Base-by-base conservation (phyloP, 2,797 vertebrate species). In the Diglossa cyanea region DNA sequence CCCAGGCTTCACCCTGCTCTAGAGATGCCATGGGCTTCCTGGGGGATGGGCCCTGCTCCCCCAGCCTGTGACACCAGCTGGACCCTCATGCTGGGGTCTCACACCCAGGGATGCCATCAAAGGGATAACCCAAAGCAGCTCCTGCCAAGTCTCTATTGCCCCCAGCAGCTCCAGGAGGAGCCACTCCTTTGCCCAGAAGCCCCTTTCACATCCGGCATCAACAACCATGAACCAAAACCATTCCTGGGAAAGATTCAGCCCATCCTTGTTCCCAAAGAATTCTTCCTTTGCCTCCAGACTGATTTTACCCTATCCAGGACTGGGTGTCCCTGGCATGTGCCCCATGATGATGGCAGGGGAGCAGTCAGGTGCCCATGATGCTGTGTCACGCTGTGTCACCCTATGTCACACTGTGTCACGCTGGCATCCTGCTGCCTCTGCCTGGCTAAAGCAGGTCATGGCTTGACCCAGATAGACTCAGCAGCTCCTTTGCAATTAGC, bases 401-500 rank as follows among this genome's bases (percentile, higher is more conserved):
- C 37, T 42, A 47, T 51, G 74, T 53, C 75, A 45, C 0, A 1
- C 55, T 77, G 60, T 19, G 61, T 54, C 75, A 65, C 20, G 0
- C 61, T 57, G 66, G 23, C 58, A 50, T 62, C 71, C 37, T 18
- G 20, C 58, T 11, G 28, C 37, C 5, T 5, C 74, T 83, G 47
- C 82, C 54, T 0, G 0, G 55, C 62, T 78, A 76, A 95, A 94
- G 88, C 92, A 92, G 93, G 94, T 94, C 85, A 88, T 10, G 14
- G 92, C 90, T 74, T 94, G 93, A 95, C 96, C 95, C 88, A 94
- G 40, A 93, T 80, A 86, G 74, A 75, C 77, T 47, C 30, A 7
- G 87, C 12, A 37, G 91, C 93, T 95, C 89, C 90, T 94, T 86
- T 33, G 66, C 94, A 97, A 97, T 97, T 97, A 97, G 75, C 90